Evolutionary conservation across 2,113 vertebrate genomes (phyloP).

Genomic region (Oncorhynchus kisutch): DNA sequence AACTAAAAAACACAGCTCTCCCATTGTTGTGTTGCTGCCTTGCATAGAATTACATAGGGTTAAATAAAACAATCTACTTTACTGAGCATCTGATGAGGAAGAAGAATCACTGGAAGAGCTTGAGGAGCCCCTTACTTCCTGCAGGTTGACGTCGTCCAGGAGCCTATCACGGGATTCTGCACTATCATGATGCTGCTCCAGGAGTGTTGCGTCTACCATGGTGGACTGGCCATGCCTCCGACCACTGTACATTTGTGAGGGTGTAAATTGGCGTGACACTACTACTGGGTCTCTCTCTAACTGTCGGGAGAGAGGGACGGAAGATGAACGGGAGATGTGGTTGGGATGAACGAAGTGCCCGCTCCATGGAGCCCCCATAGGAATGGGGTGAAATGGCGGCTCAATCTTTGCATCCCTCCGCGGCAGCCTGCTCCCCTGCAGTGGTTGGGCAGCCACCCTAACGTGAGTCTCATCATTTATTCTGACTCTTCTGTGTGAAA

Average conservation of each 20-base stretch:
- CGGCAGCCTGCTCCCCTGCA: not conserved
- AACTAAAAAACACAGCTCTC: not conserved
- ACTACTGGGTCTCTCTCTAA: constrained; percentile 9
- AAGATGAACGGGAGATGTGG: constrained; percentile 32
- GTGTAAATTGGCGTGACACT: constrained; percentile 7
- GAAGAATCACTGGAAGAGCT: no score
- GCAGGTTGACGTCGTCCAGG: no score
- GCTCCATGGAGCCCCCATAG: no score
- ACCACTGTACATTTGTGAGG: not conserved
- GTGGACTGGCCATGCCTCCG: constrained; percentile 35
- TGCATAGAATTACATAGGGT: no score
- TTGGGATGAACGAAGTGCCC: not conserved
- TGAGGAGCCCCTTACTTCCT: no score
- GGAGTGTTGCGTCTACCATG: constrained; percentile 26
- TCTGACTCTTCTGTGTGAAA: not conserved
- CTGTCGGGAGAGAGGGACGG: constrained; percentile 8
- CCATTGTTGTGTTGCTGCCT: no score
- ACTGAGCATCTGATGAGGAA: no score
- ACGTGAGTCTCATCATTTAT: not conserved
- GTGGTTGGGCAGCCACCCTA: not conserved
- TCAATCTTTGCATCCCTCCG: not conserved
- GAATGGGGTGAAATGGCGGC: no score
- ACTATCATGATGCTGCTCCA: constrained; percentile 42
- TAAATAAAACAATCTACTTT: no score
- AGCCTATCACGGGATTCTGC: constrained; percentile 54